Conservation (phyloP, 2,797 vertebrate species). For the Sebastes trivittatus region DNA sequence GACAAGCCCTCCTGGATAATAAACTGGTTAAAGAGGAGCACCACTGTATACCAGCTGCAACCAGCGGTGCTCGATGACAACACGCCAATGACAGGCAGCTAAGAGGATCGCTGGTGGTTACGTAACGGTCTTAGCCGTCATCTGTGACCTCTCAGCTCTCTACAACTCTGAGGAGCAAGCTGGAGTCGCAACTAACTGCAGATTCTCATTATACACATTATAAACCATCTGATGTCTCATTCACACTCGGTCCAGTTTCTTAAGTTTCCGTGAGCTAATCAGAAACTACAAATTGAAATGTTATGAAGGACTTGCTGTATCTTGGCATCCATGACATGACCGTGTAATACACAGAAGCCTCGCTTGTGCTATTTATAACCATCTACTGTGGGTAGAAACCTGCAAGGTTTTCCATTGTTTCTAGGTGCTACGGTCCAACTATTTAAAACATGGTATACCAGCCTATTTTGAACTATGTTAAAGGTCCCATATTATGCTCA, state of each 20-base stretch:
- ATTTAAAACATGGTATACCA: not conserved
- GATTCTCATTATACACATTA: not conserved
- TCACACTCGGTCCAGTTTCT: not conserved
- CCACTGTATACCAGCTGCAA: not conserved
- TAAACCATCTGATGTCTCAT: not conserved
- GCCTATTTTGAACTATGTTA: too few species aligned
- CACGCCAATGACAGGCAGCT: slow-evolving; percentile 47
- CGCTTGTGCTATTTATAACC: not conserved
- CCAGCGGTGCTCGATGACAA: slow-evolving; percentile 21
- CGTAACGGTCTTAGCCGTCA: slow-evolving; percentile 43
- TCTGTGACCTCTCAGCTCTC: slow-evolving; percentile 33
- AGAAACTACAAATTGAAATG: not conserved
- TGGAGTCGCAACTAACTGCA: not conserved
- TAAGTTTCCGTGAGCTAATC: not conserved
- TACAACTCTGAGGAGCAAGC: slow-evolving; percentile 1
- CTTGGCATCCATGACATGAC: too few species aligned
- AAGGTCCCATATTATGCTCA: too few species aligned
- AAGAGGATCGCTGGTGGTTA: slow-evolving; percentile 64
- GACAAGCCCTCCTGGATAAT: slow-evolving; percentile 21
- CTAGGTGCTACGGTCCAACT: not conserved
- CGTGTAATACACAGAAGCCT: not conserved
- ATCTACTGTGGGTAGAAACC: not conserved
- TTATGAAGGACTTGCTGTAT: not conserved
- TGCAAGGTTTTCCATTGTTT: not conserved
- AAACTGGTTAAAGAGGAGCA: not conserved